Base-by-base conservation (phyloP, 2,888 invertebrate species). In the Pheosia gnoma region DNA sequence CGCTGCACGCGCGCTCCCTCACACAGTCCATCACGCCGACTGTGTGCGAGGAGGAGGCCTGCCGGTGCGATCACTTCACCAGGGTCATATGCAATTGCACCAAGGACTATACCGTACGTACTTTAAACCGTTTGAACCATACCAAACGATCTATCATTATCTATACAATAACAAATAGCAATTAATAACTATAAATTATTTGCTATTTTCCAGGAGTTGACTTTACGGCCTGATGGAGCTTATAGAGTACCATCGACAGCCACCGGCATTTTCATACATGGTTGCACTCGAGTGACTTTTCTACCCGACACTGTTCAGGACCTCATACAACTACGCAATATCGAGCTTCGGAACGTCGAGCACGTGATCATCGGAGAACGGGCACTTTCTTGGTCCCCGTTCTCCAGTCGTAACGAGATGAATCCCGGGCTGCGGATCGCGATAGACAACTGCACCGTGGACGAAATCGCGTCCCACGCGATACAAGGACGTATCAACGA, bases 401-500 rank as follows among this genome's bases (percentile, higher is more conserved):
- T 89, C 72, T 82, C 88, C 54, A 96, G 96, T 36, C 95, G 95
- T 72, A 95, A 94, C 77, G 95, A 95, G 75, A 95, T 96, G 75
- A 95, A 97, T 71, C 81, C 95, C 94, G 84, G 95, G 89, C 64
- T 94, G 87, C 74, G 94, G 67, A 92, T 94, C 65, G 77, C 83
- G 55, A 91, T 95, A 71, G 78, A 90, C 71, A 90, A 94, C 75
- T 90, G 93, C 67, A 94, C 94, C 56, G 82, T 95, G 54, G 88
- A 92, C 74, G 88, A 94, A 71, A 94, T 95, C 70, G 88, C 94
- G 25, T 94, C 95, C 45, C 93, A 95, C 74, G 95, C 96, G 45
- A 95, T 97, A 78, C 95, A 95, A 79, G 97, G 97, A 5, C 95
- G 95, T 67, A 94, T 97, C 65, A 95, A 96, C 77, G 95, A 95